A percentile compares a stretch with the other conserved stretches of the same genome.
These are phyloP conservation scores for Epistrophe grossulariae DNA, from an alignment of 2,888 invertebrate genomes.

Conservation along the genomic window DNA sequence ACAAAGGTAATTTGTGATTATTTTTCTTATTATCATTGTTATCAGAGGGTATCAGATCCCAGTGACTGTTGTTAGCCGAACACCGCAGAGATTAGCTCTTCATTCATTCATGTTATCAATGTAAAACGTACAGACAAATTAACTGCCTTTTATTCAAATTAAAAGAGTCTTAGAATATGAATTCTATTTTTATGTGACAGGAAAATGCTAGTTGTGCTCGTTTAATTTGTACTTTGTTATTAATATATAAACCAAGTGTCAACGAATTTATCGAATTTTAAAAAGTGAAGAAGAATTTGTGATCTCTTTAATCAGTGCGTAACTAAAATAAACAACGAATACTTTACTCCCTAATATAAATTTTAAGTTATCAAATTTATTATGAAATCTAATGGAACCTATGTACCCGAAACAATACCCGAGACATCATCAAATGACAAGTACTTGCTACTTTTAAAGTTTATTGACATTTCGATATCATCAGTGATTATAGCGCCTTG, in stretches of 20 bases:
- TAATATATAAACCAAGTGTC: conserved; percentile 11
- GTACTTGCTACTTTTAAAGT: conserved; percentile 85
- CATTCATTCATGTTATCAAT: conserved; percentile 43
- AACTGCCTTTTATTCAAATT: conserved; percentile 36
- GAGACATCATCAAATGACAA: conserved; percentile 34
- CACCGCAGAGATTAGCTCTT: conserved; percentile 32
- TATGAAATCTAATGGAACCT: conserved; percentile 33
- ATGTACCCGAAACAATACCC: conserved; percentile 38
- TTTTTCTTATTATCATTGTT: conserved; percentile 34
- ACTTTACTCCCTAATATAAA: neutral
- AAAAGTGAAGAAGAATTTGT: conserved; percentile 25
- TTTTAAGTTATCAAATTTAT: neutral
- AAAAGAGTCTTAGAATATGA: conserved; percentile 26
- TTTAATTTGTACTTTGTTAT: conserved; percentile 28
- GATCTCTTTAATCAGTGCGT: neutral
- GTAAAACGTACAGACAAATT: conserved; percentile 30
- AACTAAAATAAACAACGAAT: neutral
- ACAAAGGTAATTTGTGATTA: conserved; percentile 68
- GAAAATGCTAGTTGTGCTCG: conserved; percentile 41
- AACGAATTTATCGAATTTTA: neutral
- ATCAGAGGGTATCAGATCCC: conserved; percentile 20
- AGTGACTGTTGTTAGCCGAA: conserved; percentile 40
- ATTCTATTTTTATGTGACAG: conserved; percentile 20
- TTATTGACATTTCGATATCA: conserved; percentile 90
- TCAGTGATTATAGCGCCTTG: conserved; percentile 90